phyloP scores from a whole-genome alignment of 2,797 vertebrate species.

The Hoplostethus atlanticus region DNA sequence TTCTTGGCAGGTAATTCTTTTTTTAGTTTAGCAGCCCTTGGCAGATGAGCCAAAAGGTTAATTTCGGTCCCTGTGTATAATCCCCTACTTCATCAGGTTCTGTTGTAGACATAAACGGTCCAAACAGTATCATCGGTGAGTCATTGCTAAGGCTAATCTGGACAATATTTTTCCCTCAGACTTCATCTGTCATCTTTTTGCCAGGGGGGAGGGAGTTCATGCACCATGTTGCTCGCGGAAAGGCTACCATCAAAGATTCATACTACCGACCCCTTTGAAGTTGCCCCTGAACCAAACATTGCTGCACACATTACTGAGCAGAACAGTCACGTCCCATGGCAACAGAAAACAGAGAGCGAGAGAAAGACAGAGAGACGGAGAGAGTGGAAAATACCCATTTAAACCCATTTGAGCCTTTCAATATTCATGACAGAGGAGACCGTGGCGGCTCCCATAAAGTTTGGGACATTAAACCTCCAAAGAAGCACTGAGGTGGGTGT shows the following conservation, averaged over 20 bases:
- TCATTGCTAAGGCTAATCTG: slow-evolving; percentile 3
- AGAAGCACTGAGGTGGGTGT: slow-evolving; percentile 64
- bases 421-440: slow-evolving; percentile 66
- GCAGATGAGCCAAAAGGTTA: background rate
- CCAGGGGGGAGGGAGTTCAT: slow-evolving; percentile 41
- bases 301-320: slow-evolving; percentile 68
- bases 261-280: slow-evolving; percentile 77
- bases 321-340: slow-evolving; percentile 70
- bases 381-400: slow-evolving; percentile 58
- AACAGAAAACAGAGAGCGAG: slow-evolving; percentile 61
- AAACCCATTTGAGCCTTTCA: slow-evolving; percentile 65
- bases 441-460: slow-evolving; percentile 71
- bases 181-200: slow-evolving; percentile 43
- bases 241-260: slow-evolving; percentile 79
- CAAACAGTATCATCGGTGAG: slow-evolving; percentile 27
- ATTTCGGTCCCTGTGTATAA: slow-evolving; percentile 13
- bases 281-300: slow-evolving; percentile 75
- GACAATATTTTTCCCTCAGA: slow-evolving; percentile 46
- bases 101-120: slow-evolving; percentile 45
- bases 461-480: slow-evolving; percentile 68
- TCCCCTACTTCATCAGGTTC: slow-evolving; percentile 11
- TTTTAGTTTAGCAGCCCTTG: slow-evolving; percentile 9
- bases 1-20: slow-evolving; percentile 14
- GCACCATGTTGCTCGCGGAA: slow-evolving; percentile 52
- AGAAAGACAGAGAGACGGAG: slow-evolving; percentile 25